These are phyloP conservation scores for Carassius carassius DNA, from an alignment of 2,113 vertebrate genomes.

Conservation along the genomic window DNA sequence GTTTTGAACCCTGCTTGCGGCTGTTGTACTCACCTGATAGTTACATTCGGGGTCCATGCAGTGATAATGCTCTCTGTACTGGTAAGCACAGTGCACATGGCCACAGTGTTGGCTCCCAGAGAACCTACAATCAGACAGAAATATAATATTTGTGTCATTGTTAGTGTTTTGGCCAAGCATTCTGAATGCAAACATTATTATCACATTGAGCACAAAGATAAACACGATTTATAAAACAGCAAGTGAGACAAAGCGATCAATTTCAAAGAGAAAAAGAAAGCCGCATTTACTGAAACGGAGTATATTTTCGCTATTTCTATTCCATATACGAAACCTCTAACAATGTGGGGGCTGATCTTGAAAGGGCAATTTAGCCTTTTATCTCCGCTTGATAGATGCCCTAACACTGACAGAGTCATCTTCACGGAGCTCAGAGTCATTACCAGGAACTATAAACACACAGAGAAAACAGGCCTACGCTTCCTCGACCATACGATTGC, in stretches of 20 bases:
- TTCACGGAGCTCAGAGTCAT: constrained; percentile 51
- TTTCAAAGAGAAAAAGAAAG: constrained; percentile 3
- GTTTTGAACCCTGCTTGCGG: no score
- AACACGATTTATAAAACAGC: not conserved
- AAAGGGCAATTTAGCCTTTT: constrained; percentile 60
- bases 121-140: constrained; percentile 80
- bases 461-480: constrained; percentile 58
- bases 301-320: constrained; percentile 33
- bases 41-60: constrained; percentile 99
- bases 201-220: not conserved
- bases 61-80: constrained; percentile 98
- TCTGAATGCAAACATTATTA: constrained; percentile 1
- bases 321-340: constrained; percentile 29
- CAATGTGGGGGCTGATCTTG: constrained; percentile 46
- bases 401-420: constrained; percentile 54
- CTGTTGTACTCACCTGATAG: constrained; percentile 87
- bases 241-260: not conserved
- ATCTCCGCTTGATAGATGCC: constrained; percentile 56
- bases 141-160: constrained; percentile 18
- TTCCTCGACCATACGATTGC: constrained; percentile 69
- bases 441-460: constrained; percentile 50
- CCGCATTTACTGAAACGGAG: not conserved
- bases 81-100: constrained; percentile 97
- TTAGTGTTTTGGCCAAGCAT: not conserved
- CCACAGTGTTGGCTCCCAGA: constrained; percentile 98